Percentiles rank a stretch among this genome's conserved stretches.
phyloP scores from a whole-genome alignment of 1,140 invertebrate species.

The Pissodes strobi region DNA sequence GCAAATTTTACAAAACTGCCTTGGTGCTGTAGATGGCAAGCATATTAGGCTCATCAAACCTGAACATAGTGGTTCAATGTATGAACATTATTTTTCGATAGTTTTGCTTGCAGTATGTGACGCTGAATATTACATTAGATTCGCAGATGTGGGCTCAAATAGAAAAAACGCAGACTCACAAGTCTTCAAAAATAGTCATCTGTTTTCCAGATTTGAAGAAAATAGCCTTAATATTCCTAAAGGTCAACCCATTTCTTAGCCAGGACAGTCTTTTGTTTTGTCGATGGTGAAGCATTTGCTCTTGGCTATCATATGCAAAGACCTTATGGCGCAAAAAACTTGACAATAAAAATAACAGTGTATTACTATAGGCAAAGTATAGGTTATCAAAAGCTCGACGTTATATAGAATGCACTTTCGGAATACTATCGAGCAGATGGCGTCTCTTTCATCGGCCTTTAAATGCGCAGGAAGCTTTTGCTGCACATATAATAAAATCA shows the following conservation, averaged over 20 bases:
- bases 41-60: conserved; percentile 52
- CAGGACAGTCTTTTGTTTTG: conserved; percentile 44
- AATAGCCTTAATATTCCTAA: conserved; percentile 41
- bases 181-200: conserved; percentile 49
- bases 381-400: conserved; percentile 53
- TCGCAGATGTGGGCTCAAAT: too few species aligned
- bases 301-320: conserved; percentile 47
- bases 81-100: conserved; percentile 49
- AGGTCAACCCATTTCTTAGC: too few species aligned
- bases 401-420: conserved; percentile 56
- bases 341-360: conserved; percentile 50
- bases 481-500: conserved; percentile 47
- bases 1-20: conserved; percentile 53
- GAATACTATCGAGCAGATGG: conserved; percentile 52
- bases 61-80: conserved; percentile 46
- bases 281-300: conserved; percentile 54
- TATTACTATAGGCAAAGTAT: conserved; percentile 60
- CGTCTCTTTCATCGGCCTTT: conserved; percentile 52
- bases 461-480: conserved; percentile 45
- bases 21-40: conserved; percentile 56
- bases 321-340: conserved; percentile 52
- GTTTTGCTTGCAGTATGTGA: conserved; percentile 23
- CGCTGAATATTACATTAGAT: conserved; percentile 17
- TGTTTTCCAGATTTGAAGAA: conserved; percentile 43
- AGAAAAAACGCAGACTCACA: conserved; percentile 53